phyloP scores from a whole-genome alignment of 2,113 vertebrate species.

The Clarias macrocephalus region DNA sequence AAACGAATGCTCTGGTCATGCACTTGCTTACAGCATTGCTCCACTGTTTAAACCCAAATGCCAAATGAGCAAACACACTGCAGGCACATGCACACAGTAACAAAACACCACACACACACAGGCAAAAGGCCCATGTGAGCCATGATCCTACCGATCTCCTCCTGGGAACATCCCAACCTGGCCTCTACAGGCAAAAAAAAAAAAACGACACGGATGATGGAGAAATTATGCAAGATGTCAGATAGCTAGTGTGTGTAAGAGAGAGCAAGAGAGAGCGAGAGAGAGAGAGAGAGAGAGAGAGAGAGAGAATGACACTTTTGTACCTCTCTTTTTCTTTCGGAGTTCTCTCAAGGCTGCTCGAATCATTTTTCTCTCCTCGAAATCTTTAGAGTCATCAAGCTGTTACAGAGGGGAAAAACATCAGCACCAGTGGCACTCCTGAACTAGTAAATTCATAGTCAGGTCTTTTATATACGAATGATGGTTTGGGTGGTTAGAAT shows the following conservation, averaged over 20 bases:
- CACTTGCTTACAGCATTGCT: background rate
- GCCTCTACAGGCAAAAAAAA: conserved; percentile 66
- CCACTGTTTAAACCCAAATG: background rate
- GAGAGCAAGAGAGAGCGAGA: background rate
- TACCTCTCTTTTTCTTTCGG: conserved; percentile 93
- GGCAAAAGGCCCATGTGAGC: conserved; percentile 62
- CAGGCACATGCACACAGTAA: conserved; percentile 55
- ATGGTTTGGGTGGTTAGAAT: conserved; percentile 22
- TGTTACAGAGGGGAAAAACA: conserved; percentile 59
- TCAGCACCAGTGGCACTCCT: background rate
- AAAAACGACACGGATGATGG: background rate
- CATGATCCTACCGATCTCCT: conserved; percentile 71
- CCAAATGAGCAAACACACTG: conserved; percentile 1
- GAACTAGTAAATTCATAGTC: background rate
- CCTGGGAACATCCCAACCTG: conserved; percentile 72
- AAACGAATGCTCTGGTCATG: background rate
- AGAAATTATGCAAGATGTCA: background rate
- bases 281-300: background rate
- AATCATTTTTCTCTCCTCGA: conserved; percentile 91
- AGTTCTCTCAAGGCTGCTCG: conserved; percentile 91
- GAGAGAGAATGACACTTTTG: background rate
- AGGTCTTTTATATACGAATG: background rate
- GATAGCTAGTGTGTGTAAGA: background rate
- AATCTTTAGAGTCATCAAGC: conserved; percentile 88
- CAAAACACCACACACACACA: conserved; percentile 53